phyloP scores from a whole-genome alignment of 2,797 vertebrate genomes.

The Acrocephalus scirpaceus region DNA sequence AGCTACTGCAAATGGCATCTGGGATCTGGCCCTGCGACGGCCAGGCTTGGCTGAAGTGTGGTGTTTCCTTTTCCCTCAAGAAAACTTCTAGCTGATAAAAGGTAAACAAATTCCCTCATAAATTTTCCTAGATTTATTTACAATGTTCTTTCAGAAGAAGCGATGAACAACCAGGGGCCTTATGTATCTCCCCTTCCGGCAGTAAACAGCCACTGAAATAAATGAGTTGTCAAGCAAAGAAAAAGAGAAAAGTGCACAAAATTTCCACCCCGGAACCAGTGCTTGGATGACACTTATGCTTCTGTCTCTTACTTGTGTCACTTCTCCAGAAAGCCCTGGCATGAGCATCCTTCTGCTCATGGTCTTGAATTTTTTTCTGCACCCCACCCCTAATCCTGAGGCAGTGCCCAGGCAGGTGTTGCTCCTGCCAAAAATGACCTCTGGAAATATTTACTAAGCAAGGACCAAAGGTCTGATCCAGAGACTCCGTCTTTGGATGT shows the following conservation, averaged over 20 bases:
- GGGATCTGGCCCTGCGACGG: fast-evolving
- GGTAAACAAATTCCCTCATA: not conserved
- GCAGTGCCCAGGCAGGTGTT: not conserved
- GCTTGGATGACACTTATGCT: fast-evolving
- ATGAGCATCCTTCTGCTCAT: not conserved
- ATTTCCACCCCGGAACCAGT: not conserved
- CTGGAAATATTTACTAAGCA: not conserved
- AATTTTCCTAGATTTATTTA: not conserved
- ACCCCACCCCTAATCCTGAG: fast-evolving
- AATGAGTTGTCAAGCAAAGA: not conserved
- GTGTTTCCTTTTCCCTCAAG: not conserved
- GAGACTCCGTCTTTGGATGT: fast-evolving
- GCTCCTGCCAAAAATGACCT: fast-evolving
- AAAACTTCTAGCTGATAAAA: not conserved
- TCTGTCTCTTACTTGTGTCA: not conserved
- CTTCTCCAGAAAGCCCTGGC: not conserved
- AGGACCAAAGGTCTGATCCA: not conserved
- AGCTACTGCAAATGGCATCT: fast-evolving
- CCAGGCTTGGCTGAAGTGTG: fast-evolving
- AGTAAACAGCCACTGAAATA: not conserved
- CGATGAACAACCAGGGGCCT: not conserved
- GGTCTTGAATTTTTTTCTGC: not conserved
- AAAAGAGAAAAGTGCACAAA: not conserved
- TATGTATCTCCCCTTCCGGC: not conserved
- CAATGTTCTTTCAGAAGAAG: not conserved